These are phyloP conservation scores for Dryobota labecula DNA, from an alignment of 2,888 invertebrate genomes.

Conservation along the genomic window DNA sequence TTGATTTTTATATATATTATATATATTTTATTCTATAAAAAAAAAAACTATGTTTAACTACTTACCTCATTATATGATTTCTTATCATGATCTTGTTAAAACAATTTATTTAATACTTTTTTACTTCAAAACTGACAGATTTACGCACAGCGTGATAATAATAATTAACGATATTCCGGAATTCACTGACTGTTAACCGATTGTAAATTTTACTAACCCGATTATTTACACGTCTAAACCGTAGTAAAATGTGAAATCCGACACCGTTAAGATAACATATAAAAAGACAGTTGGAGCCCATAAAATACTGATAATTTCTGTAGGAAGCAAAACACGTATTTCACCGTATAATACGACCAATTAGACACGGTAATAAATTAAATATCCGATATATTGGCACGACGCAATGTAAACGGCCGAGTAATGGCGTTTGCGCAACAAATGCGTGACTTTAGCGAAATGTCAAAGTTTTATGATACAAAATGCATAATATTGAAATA, in stretches of 20 bases:
- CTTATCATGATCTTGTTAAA: constrained; percentile 7
- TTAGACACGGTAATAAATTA: constrained; percentile 78
- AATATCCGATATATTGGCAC: constrained; percentile 75
- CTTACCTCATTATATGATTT: neutral
- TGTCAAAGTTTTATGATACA: constrained; percentile 54
- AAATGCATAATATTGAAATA: constrained; percentile 39
- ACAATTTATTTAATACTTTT: neutral
- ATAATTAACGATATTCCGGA: constrained; percentile 31
- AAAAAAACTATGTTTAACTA: neutral
- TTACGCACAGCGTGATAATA: constrained; percentile 6
- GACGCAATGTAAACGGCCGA: constrained; percentile 59
- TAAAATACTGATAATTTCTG: constrained; percentile 60
- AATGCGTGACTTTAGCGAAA: constrained; percentile 54
- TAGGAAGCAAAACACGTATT: constrained; percentile 72
- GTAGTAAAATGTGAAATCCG: constrained; percentile 51
- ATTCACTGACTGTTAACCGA: constrained; percentile 52
- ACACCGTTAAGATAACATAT: constrained; percentile 49
- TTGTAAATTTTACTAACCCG: constrained; percentile 56
- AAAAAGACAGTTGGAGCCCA: constrained; percentile 43
- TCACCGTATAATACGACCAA: constrained; percentile 74
- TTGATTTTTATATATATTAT: too few relatives aligned
- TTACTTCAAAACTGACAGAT: constrained; percentile 22
- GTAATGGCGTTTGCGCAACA: constrained; percentile 54
- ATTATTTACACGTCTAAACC: constrained; percentile 46
- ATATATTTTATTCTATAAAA: too few relatives aligned